Evolutionary conservation across 2,888 invertebrate species (phyloP).

Genomic region (Pterostichus niger): DNA sequence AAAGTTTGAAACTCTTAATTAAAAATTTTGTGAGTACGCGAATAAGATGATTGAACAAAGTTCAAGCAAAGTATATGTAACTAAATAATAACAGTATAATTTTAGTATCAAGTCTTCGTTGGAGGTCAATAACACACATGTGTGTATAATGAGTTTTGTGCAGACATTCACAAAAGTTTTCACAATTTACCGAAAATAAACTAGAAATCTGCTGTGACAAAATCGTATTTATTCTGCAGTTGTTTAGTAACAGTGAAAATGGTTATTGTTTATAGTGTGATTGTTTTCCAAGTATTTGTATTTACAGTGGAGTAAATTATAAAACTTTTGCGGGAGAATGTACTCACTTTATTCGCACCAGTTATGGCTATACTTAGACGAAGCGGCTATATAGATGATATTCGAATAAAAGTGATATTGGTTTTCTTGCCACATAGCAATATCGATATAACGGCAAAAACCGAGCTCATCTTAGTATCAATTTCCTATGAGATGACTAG

Average conservation of each 20-base stretch:
- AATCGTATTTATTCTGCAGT: neutral
- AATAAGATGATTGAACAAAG: constrained; percentile 27
- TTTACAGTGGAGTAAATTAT: neutral
- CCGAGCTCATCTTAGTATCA: constrained; percentile 55
- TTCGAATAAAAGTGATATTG: constrained; percentile 62
- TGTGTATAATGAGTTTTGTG: constrained; percentile 29
- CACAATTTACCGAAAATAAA: too few relatives aligned
- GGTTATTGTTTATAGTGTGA: neutral
- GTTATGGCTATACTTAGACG: constrained; percentile 55
- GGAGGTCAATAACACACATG: constrained; percentile 26
- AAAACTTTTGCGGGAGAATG: constrained; percentile 16
- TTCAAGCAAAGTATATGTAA: constrained; percentile 4
- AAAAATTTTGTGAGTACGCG: constrained; percentile 2
- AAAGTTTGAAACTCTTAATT: constrained; percentile 28
- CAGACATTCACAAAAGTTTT: constrained; percentile 24
- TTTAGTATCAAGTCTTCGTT: constrained; percentile 6
- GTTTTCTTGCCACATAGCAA: constrained; percentile 55
- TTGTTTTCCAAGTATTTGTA: neutral
- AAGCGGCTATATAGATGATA: constrained; percentile 60
- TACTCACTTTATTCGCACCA: constrained; percentile 40
- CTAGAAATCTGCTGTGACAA: neutral
- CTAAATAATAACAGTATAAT: constrained; percentile 11
- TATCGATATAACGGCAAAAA: constrained; percentile 61
- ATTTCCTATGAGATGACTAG: constrained; percentile 59
- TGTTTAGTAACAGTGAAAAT: neutral